Conservation (phyloP, 2,113 vertebrate species). For the Muscicapa adusta region DNA sequence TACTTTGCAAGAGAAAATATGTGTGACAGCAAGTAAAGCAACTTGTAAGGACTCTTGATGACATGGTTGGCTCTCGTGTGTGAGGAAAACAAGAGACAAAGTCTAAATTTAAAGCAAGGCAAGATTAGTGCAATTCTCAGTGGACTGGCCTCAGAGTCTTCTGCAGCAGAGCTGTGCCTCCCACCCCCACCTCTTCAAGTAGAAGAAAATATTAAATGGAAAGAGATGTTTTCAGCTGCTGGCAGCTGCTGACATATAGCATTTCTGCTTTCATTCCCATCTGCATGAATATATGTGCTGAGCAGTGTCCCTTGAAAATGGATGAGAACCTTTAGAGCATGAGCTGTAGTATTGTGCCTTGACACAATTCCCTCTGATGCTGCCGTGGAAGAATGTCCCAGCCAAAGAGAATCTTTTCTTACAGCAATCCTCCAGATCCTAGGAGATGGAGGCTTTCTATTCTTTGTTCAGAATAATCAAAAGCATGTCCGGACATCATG, state of each 20-base stretch:
- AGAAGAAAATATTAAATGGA: neutral
- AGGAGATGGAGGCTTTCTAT: neutral
- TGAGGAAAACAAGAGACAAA: neutral
- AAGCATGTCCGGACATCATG: neutral
- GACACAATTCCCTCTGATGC: neutral
- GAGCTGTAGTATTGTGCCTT: neutral
- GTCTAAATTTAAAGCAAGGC: neutral
- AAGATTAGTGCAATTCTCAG: neutral
- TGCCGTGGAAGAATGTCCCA: neutral
- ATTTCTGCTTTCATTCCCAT: neutral
- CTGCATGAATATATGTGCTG: neutral
- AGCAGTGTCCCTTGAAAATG: neutral
- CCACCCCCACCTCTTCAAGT: neutral
- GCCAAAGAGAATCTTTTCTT: neutral
- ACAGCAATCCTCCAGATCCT: neutral
- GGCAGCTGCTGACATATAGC: neutral
- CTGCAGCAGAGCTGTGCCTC: neutral
- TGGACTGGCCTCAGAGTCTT: neutral
- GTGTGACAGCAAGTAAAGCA: neutral
- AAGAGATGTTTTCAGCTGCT: conserved; percentile 14
- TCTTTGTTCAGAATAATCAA: neutral
- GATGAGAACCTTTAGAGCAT: neutral
- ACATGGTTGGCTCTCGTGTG: neutral
- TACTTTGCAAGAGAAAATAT: neutral
- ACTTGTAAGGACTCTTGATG: neutral